Conservation (phyloP, 2,113 vertebrate genomes). For the Oryzias woworae region DNA sequence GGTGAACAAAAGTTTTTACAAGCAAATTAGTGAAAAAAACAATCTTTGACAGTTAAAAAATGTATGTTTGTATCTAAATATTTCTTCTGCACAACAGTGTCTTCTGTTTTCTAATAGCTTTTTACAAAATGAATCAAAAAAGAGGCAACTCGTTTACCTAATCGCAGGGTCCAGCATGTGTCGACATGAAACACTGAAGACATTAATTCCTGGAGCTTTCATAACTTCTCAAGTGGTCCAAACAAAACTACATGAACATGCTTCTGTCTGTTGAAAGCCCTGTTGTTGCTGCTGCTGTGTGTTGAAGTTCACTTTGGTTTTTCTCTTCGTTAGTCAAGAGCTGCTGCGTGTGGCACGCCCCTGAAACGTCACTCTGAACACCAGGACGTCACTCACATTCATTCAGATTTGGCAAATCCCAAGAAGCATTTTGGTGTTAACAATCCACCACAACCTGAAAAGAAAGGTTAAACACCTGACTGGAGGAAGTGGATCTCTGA, state of each 20-base stretch:
- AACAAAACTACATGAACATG: background rate
- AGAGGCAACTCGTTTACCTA: constrained; percentile 46
- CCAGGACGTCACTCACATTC: background rate
- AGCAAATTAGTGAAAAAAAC: too few relatives aligned
- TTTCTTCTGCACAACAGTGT: too few relatives aligned
- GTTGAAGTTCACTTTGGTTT: constrained; percentile 11
- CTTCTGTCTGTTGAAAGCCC: background rate
- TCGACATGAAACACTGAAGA: constrained; percentile 2
- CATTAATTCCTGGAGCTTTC: background rate
- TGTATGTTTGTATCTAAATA: too few relatives aligned
- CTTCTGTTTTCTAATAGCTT: too few relatives aligned
- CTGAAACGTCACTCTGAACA: constrained; percentile 23
- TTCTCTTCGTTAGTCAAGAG: constrained; percentile 18
- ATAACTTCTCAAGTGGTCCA: constrained; percentile 12
- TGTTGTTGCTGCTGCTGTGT: background rate
- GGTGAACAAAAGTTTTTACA: too few relatives aligned
- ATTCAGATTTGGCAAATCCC: background rate
- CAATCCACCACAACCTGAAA: background rate
- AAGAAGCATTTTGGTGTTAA: background rate
- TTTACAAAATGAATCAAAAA: background rate
- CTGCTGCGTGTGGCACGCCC: constrained; percentile 42
- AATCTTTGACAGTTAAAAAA: background rate
- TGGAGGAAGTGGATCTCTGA: background rate
- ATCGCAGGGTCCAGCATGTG: background rate
- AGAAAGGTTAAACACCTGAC: background rate